Percentiles rank a stretch among this genome's conserved stretches.
Conservation (phyloP, 2,797 vertebrate genomes). For the Hoplostethus mediterraneus region DNA sequence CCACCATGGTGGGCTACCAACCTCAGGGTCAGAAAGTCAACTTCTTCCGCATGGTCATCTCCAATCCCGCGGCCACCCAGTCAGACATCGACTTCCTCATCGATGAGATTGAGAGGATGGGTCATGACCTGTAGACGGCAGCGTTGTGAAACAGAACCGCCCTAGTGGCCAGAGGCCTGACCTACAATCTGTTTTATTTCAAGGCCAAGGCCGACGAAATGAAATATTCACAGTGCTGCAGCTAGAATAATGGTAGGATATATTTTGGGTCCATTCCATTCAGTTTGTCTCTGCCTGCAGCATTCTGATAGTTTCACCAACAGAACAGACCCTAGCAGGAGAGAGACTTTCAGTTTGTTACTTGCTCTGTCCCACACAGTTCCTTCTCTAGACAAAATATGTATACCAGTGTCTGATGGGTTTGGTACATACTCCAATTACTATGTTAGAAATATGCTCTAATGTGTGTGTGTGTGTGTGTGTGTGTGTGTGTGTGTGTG, state of each 20-base stretch:
- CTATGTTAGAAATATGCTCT: conserved; percentile 28
- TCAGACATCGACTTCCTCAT: conserved; percentile 99
- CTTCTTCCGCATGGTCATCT: conserved; percentile 99
- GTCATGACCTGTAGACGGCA: conserved; percentile 91
- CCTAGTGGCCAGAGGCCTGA: conserved; percentile 56
- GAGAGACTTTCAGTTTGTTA: conserved; percentile 19
- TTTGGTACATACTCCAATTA: conserved; percentile 36
- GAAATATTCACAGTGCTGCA: conserved; percentile 61
- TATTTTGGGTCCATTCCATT: conserved; percentile 34
- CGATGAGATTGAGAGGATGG: conserved; percentile 97
- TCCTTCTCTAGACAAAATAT: conserved; percentile 48
- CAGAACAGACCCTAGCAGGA: conserved; percentile 37
- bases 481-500: conserved; percentile 38
- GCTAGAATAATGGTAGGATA: conserved; percentile 42
- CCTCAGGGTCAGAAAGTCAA: conserved; percentile 97
- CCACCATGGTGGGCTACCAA: conserved; percentile 99
- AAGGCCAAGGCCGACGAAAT: conserved; percentile 15
- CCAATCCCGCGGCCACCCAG: conserved; percentile 93
- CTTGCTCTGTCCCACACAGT: conserved; percentile 32
- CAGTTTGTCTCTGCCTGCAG: conserved; percentile 39
- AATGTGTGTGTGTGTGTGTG: neutral
- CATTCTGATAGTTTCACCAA: conserved; percentile 47
- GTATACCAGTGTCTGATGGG: conserved; percentile 38
- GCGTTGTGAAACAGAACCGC: conserved; percentile 36
- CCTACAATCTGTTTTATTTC: conserved; percentile 31